A percentile compares a stretch with the other conserved stretches of the same genome.
Evolutionary conservation across 64 coral and sea anemone genomes (phyloP).

Genomic region (Dendrophyllia cribrosa): DNA sequence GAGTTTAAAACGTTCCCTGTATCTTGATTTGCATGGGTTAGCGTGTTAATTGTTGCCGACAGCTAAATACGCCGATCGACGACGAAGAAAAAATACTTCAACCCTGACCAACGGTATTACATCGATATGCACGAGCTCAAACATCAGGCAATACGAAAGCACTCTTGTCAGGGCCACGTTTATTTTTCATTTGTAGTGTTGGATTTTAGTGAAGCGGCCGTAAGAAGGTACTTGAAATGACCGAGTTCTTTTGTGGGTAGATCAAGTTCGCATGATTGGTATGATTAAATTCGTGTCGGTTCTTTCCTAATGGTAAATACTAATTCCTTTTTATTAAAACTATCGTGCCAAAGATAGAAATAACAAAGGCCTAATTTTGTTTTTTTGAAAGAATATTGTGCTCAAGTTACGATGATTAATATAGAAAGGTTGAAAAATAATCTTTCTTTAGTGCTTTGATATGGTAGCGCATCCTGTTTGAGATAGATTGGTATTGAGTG

Average conservation of each 20-base stretch:
- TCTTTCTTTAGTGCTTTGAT: conserved; percentile 39
- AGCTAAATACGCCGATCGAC: background rate
- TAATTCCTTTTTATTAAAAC: background rate
- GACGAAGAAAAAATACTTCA: background rate
- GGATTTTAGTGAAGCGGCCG: background rate
- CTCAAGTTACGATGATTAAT: conserved; percentile 1
- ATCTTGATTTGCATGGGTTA: background rate
- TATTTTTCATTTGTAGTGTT: conserved; percentile 48
- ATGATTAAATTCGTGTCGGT: background rate
- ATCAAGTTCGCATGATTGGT: background rate
- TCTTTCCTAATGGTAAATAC: background rate
- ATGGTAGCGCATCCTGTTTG: background rate
- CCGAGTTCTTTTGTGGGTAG: background rate
- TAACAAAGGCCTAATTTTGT: background rate
- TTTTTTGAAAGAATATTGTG: conserved; percentile 6
- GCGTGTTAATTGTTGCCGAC: conserved; percentile 19
- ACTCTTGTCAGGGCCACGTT: conserved; percentile 9
- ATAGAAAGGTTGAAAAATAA: conserved; percentile 29
- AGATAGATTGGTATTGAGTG: conserved; percentile 45
- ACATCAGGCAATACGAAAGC: conserved; percentile 24
- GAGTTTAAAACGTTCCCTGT: too few species aligned
- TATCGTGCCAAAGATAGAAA: background rate
- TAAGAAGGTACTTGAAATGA: conserved; percentile 18
- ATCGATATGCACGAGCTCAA: background rate
- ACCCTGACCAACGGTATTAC: background rate